Conservation (phyloP, 2,888 invertebrate genomes). For the Lasioglossum pauxillum region DNA sequence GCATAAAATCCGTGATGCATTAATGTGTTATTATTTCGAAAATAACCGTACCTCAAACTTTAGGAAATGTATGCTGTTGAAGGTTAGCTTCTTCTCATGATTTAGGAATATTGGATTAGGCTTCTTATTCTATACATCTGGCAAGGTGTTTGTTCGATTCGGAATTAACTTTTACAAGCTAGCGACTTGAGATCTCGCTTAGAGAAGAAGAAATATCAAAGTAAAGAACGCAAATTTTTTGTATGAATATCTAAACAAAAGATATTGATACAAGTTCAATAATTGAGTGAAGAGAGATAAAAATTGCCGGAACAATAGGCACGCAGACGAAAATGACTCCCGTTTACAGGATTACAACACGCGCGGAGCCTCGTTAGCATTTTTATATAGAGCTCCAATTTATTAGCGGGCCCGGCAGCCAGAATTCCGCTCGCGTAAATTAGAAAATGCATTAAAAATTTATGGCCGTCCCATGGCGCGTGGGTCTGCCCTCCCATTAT, state of each 20-base stretch:
- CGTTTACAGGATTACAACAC: not conserved
- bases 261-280: not conserved
- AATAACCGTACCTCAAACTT: no score
- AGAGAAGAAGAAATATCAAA: not conserved
- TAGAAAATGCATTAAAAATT: constrained; percentile 40
- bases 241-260: not conserved
- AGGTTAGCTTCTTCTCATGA: no score
- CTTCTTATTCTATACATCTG: not conserved
- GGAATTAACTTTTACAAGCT: no score
- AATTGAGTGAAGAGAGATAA: not conserved
- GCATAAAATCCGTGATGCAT: no score
- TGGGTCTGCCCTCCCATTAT: constrained; percentile 14
- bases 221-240: not conserved
- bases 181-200: not conserved
- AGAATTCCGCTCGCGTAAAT: not conserved
- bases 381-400: not conserved
- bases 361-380: not conserved
- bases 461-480: not conserved
- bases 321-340: not conserved
- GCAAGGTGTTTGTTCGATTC: not conserved
- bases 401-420: constrained; percentile 2
- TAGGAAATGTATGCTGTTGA: no score
- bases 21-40: no score
- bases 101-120: no score
- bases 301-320: not conserved